Percentiles rank a stretch among this genome's conserved stretches.
Conservation (phyloP, 2,888 invertebrate genomes). For the Euzetes globulus region DNA sequence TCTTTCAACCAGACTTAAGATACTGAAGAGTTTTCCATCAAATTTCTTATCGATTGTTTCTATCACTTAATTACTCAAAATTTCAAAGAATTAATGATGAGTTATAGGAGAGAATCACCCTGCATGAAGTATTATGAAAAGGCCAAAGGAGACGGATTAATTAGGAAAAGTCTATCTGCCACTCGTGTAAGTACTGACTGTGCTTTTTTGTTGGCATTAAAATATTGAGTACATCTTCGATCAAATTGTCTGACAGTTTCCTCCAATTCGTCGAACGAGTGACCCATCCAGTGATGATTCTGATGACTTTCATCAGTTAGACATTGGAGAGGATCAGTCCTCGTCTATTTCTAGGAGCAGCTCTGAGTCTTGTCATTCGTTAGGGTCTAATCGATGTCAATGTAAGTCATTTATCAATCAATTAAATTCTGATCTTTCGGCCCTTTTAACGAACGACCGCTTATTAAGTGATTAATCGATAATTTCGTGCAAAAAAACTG, state of each 20-base stretch:
- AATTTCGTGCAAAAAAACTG: too few species aligned
- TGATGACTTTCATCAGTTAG: slow-evolving; percentile 33
- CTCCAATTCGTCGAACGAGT: slow-evolving; percentile 31
- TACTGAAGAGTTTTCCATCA: too few species aligned
- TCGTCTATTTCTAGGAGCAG: slow-evolving; percentile 33
- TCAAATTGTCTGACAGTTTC: slow-evolving; percentile 23
- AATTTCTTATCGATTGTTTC: not conserved
- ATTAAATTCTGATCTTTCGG: not conserved
- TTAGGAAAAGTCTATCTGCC: slow-evolving; percentile 32
- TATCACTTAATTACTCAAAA: not conserved
- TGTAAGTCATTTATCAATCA: not conserved
- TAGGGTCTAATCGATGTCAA: slow-evolving; percentile 18
- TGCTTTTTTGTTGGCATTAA: not conserved
- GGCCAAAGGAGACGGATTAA: slow-evolving; percentile 7
- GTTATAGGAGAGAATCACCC: slow-evolving; percentile 29
- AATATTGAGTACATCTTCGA: not conserved
- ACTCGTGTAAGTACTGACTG: slow-evolving; percentile 18
- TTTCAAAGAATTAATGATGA: slow-evolving; percentile 14
- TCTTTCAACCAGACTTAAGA: not conserved
- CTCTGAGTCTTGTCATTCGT: slow-evolving; percentile 34
- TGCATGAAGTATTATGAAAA: slow-evolving; percentile 35
- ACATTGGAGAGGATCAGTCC: slow-evolving; percentile 29
- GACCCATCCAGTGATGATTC: slow-evolving; percentile 34
- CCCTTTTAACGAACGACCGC: not conserved
- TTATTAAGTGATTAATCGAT: not conserved